phyloP scores from a whole-genome alignment of 2,888 invertebrate species.

The Caenorhabditis imperialis region DNA sequence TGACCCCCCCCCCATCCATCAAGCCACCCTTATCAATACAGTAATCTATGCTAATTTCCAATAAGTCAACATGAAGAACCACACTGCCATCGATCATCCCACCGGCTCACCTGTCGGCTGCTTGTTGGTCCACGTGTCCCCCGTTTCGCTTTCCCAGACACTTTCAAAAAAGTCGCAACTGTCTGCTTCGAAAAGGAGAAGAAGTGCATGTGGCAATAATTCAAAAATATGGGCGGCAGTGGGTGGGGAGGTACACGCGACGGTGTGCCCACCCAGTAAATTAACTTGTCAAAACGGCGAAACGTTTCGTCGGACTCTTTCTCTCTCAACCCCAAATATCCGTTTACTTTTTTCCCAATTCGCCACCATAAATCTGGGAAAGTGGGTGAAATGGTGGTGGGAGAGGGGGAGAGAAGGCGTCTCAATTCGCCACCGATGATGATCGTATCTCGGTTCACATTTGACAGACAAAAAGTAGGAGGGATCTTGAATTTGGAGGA shows the following conservation, averaged over 20 bases:
- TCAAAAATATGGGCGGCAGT: slow-evolving; percentile 41
- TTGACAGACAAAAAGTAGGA: background rate
- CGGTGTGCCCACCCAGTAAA: slow-evolving; percentile 33
- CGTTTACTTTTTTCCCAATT: background rate
- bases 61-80: too few relatives aligned
- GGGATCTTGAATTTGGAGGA: slow-evolving; percentile 38
- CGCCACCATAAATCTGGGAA: slow-evolving; percentile 35
- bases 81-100: too few relatives aligned
- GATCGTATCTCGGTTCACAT: slow-evolving; percentile 42
- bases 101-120: too few relatives aligned
- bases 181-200: background rate
- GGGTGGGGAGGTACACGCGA: background rate
- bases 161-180: too few relatives aligned
- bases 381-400: slow-evolving; percentile 34
- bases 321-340: background rate
- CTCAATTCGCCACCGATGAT: slow-evolving; percentile 21
- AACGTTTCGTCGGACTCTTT: slow-evolving; percentile 8
- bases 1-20: too few relatives aligned
- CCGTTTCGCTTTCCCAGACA: too few relatives aligned
- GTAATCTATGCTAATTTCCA: too few relatives aligned
- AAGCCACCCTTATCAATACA: too few relatives aligned
- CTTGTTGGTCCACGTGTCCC: too few relatives aligned
- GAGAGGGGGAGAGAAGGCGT: slow-evolving; percentile 6
- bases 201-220: slow-evolving; percentile 22
- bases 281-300: slow-evolving; percentile 37